Conservation (phyloP, 2,888 invertebrate genomes). For the Temnothorax rugatulus region DNA sequence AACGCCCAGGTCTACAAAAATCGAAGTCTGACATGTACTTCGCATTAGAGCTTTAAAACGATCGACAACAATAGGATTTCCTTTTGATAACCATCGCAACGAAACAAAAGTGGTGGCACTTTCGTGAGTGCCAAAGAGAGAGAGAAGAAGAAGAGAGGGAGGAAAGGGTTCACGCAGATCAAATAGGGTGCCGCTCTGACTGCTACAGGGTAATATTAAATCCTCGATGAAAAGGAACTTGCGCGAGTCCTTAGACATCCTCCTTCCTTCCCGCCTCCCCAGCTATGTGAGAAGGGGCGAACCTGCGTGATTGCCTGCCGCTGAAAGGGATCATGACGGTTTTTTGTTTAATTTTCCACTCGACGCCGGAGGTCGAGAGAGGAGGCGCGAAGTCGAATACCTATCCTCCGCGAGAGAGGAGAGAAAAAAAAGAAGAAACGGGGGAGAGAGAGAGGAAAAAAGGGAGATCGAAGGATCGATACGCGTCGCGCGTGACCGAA, state of each 20-base stretch:
- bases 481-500: conserved; percentile 44
- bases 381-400: conserved; percentile 29
- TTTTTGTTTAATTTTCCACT: conserved; percentile 80
- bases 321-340: conserved; percentile 75
- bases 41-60: conserved; percentile 27
- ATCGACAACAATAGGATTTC: background rate
- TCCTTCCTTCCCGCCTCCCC: conserved; percentile 14
- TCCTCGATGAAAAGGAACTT: conserved; percentile 79
- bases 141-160: conserved; percentile 44
- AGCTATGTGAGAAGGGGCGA: conserved; percentile 73
- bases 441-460: background rate
- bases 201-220: conserved; percentile 78
- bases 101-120: conserved; percentile 55
- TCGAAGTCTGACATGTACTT: conserved; percentile 38
- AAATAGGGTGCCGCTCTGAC: conserved; percentile 58
- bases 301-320: conserved; percentile 78
- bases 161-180: conserved; percentile 48
- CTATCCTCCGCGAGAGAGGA: background rate
- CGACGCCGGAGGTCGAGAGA: conserved; percentile 45
- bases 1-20: conserved; percentile 53
- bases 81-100: conserved; percentile 36
- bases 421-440: conserved; percentile 9
- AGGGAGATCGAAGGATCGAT: conserved; percentile 43
- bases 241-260: conserved; percentile 60
- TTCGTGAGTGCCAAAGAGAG: conserved; percentile 29